A percentile compares a stretch with the other conserved stretches of the same genome.
Conservation (phyloP, 1,140 invertebrate genomes). For the Drosophila sp. region DNA sequence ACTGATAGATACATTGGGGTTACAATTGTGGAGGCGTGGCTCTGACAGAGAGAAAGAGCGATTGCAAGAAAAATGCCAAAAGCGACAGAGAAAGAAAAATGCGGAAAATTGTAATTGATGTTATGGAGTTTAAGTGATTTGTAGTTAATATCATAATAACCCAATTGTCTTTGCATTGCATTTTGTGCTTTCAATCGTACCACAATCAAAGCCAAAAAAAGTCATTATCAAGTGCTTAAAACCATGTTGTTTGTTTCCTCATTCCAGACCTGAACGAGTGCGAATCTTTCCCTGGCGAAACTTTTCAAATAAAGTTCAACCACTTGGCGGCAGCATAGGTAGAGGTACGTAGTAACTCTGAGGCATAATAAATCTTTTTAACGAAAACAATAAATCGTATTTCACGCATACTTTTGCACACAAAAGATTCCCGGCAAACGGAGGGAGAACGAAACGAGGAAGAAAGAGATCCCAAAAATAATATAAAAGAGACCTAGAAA, state of each 20-base stretch:
- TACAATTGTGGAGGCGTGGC: slow-evolving; percentile 61
- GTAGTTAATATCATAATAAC: too few relatives aligned
- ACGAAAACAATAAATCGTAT: slow-evolving; percentile 81
- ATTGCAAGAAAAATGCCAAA: slow-evolving; percentile 1
- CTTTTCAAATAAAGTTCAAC: slow-evolving; percentile 74
- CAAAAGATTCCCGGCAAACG: slow-evolving; percentile 31
- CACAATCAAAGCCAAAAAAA: not conserved
- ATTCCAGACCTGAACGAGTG: slow-evolving; percentile 17
- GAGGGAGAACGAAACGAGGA: slow-evolving; percentile 5
- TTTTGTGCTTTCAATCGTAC: too few relatives aligned
- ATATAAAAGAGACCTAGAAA: slow-evolving; percentile 44
- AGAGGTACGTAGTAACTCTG: slow-evolving; percentile 7
- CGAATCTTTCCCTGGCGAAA: slow-evolving; percentile 51
- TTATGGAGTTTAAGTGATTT: slow-evolving; percentile 15
- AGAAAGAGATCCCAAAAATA: slow-evolving; percentile 21
- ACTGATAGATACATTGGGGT: slow-evolving; percentile 42
- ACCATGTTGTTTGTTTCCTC: not conserved
- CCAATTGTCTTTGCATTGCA: too few relatives aligned
- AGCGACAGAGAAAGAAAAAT: slow-evolving; percentile 15
- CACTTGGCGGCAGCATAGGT: slow-evolving; percentile 26
- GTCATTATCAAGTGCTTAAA: slow-evolving; percentile 4
- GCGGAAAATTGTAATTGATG: slow-evolving; percentile 43
- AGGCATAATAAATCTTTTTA: slow-evolving; percentile 76
- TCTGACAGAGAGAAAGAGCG: slow-evolving; percentile 10
- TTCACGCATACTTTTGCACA: slow-evolving; percentile 72